Conservation (phyloP, 1,140 invertebrate species). For the Euwallacea fornicatus region DNA sequence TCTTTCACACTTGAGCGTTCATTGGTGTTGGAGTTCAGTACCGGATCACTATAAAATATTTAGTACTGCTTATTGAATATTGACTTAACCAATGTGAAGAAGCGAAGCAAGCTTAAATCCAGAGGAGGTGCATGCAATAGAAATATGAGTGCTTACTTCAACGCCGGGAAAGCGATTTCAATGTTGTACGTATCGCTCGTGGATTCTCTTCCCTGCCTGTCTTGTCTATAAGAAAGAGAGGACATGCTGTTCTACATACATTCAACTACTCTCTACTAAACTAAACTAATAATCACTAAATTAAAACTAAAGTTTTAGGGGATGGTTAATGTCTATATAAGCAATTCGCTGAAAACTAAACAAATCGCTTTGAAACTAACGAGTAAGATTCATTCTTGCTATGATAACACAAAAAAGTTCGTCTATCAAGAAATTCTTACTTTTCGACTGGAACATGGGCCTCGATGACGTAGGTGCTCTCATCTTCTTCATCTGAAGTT, state of each 20-base stretch:
- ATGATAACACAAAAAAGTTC: too few species aligned
- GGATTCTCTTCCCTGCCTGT: slow-evolving; percentile 67
- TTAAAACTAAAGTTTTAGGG: background rate
- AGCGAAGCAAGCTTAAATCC: background rate
- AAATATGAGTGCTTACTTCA: slow-evolving; percentile 75
- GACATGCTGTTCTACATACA: slow-evolving; percentile 52
- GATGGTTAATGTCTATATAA: too few species aligned
- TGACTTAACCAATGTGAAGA: background rate
- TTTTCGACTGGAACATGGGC: slow-evolving; percentile 78
- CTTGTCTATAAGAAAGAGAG: slow-evolving; percentile 52
- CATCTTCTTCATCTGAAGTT: slow-evolving; percentile 65
- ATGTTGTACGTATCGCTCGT: slow-evolving; percentile 80
- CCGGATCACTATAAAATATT: slow-evolving; percentile 72
- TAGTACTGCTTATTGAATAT: background rate
- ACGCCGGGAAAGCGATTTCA: slow-evolving; percentile 86
- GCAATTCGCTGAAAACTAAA: too few species aligned
- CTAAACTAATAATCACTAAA: background rate
- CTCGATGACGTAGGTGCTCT: slow-evolving; percentile 76
- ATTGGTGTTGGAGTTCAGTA: slow-evolving; percentile 82
- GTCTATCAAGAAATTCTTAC: slow-evolving; percentile 58
- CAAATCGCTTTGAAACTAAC: background rate
- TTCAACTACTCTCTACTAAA: slow-evolving; percentile 32
- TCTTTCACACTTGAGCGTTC: slow-evolving; percentile 81
- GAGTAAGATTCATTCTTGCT: slow-evolving; percentile 1
- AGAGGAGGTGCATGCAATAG: slow-evolving; percentile 15